Base-by-base conservation (phyloP, 2,888 invertebrate species). In the Anodontia alba region DNA sequence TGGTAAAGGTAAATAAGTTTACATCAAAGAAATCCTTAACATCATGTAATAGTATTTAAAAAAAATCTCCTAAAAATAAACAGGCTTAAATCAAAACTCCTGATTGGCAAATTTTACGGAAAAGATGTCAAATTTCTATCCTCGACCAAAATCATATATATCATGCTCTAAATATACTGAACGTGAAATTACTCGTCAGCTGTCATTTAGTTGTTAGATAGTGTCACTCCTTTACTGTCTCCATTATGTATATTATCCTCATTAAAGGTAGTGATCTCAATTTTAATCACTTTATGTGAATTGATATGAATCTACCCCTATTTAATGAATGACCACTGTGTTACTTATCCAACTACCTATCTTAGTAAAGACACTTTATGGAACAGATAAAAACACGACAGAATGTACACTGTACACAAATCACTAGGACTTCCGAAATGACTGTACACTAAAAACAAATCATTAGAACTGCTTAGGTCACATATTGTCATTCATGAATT, bases 311-410 rank as follows among this genome's bases (percentile, higher is more conserved):
- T 62, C 33, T 62, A 31, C 20, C 20, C 31, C 62, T 29, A 5
- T 33, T 29, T 62, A 62, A 62, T 62, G 62, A 62, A 62, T 62
- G 62, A 62, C 62, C 62, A 33, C 62, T 33, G 29, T 33, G 17
- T 33, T 33, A 33, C 15, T 33, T 62, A 62, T 33, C 33, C 33
- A 20, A 62, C 62, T 33, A 33, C 33, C 8, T 26, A 54, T 54
- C 54, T 54, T 10, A 38, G 7, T 8, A 38, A 8, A 46, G 46
- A 12, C 46, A 46, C 46, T 17, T 46, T 46, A 12, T 17, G 2
- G 3, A 46, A 20, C n/a, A 46, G 17, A 46, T 20, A 20, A 46
- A 12, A 15, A 3, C 17, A 46, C 17, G 3, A 46, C n/a, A 46
- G 20, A 46, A 46, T 46, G 17, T 46, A 46, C 46, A 46, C 46